Evolutionary conservation across 2,888 invertebrate species (phyloP).

Genomic region (Dryomyza anilis): DNA sequence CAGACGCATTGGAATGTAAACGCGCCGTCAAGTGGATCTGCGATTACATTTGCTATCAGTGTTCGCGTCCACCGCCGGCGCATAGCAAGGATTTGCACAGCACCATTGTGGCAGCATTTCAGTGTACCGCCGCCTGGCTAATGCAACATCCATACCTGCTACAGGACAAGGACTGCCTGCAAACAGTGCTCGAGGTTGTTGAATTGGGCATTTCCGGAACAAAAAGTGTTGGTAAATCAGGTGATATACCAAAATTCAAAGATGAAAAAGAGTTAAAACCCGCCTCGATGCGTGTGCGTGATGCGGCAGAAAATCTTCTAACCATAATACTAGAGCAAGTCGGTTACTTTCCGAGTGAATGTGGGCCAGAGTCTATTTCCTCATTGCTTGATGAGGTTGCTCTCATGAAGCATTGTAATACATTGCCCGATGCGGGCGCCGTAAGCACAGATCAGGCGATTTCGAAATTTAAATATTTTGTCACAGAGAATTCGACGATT

Average conservation of each 20-base stretch:
- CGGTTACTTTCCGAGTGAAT: conserved; percentile 83
- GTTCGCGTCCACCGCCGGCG: conserved; percentile 90
- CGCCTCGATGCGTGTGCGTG: conserved; percentile 95
- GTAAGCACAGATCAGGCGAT: conserved; percentile 65
- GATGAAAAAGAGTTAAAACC: conserved; percentile 96
- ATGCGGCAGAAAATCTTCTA: conserved; percentile 93
- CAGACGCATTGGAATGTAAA: conserved; percentile 88
- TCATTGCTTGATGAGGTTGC: conserved; percentile 88
- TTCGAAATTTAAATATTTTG: conserved; percentile 83
- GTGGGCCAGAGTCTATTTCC: conserved; percentile 82
- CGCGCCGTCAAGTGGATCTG: conserved; percentile 97
- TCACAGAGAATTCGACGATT: conserved; percentile 87
- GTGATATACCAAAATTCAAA: conserved; percentile 89
- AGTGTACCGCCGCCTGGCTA: conserved; percentile 91
- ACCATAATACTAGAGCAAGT: conserved; percentile 91
- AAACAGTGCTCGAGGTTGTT: conserved; percentile 93
- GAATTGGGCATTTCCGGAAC: conserved; percentile 97
- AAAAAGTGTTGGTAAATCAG: conserved; percentile 85
- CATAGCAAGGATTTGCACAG: conserved; percentile 95
- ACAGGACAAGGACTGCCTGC: conserved; percentile 89
- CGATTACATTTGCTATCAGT: conserved; percentile 95
- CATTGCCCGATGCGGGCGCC: conserved; percentile 61
- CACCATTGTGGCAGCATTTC: conserved; percentile 90
- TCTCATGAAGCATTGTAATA: conserved; percentile 76
- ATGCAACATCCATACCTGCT: conserved; percentile 87